Evolutionary conservation across 2,888 invertebrate genomes (phyloP), one percentile per base, ranked within the genome.

Genomic region (Willowsia nigromaculata): DNA sequence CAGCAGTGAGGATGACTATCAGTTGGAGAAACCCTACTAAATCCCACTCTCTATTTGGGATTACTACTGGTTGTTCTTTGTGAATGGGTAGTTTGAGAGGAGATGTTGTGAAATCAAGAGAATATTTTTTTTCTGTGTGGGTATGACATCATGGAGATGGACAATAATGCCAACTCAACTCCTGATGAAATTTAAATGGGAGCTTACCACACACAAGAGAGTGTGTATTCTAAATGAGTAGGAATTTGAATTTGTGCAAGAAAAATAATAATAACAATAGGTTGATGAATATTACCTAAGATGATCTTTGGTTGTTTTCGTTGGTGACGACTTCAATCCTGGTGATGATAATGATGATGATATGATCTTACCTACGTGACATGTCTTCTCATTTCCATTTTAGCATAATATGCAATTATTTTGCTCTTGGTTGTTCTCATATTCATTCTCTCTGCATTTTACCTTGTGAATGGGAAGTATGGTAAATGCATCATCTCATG

Each of bases 161-260:
- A 50, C 43, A 74, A n/a, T n/a, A n/a, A 43, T 47, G 68, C 47
- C 47, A 74, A 74, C 27, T 56, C 56, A 56, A 47, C 30, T 56
- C 56, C 22, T 47, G 74, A 74, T 47, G 74, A 78, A 78, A 78
- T 53, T 78, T 25, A 37, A 30, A 65, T 30, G 56, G 4, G 25
- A 15, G 5, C 56, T 25, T 53, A n/a, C n/a, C n/a, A 50, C 50
- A 50, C 5, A 5, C 56, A 22, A 25, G 3, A 56, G n/a, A n/a
- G n/a, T n/a, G n/a, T n/a, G 15, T 22, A 56, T 18, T 22, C 18
- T 15, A 56, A 71, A 71, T 40, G 71, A 71, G 40, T 71, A 40
- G 71, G 71, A 71, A 71, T 18, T n/a, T 56, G 71, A 71, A 71
- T 18, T n/a, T 56, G 3, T 18, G 25, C 3, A 56, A 56, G 15